phyloP scores from a whole-genome alignment of 1,140 invertebrate species.

The Diorhabda sublineata region DNA sequence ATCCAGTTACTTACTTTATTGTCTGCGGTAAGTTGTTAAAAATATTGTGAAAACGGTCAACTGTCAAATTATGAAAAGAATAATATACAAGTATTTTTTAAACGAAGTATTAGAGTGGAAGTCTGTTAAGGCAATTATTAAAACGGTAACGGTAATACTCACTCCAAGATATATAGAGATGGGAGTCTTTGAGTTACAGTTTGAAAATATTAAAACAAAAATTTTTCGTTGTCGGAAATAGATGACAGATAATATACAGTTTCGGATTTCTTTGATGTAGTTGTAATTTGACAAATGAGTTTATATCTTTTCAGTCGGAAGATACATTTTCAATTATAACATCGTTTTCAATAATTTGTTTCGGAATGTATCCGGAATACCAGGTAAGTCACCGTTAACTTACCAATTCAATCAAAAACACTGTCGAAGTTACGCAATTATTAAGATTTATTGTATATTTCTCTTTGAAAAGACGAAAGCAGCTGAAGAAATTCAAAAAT shows the following conservation, averaged over 20 bases:
- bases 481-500: constrained; percentile 25
- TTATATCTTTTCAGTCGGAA: constrained; percentile 26
- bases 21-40: constrained; percentile 22
- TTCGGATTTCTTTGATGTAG: neutral
- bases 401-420: neutral
- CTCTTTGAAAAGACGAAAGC: constrained; percentile 17
- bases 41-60: neutral
- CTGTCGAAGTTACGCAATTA: neutral
- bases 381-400: constrained; percentile 21
- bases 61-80: no score
- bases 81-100: no score
- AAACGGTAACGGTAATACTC: no score
- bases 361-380: constrained; percentile 34
- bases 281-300: neutral
- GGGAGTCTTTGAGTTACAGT: no score
- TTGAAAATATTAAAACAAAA: no score
- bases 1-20: constrained; percentile 29
- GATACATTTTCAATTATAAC: constrained; percentile 26
- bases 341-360: constrained; percentile 21
- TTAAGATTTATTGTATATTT: constrained; percentile 6
- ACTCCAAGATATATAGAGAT: no score
- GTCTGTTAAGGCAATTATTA: no score
- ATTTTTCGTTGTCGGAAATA: no score
- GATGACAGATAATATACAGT: no score
- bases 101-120: no score